These are phyloP conservation scores for Fistularia commersonii DNA, from an alignment of 2,797 vertebrate genomes.

Conservation along the genomic window DNA sequence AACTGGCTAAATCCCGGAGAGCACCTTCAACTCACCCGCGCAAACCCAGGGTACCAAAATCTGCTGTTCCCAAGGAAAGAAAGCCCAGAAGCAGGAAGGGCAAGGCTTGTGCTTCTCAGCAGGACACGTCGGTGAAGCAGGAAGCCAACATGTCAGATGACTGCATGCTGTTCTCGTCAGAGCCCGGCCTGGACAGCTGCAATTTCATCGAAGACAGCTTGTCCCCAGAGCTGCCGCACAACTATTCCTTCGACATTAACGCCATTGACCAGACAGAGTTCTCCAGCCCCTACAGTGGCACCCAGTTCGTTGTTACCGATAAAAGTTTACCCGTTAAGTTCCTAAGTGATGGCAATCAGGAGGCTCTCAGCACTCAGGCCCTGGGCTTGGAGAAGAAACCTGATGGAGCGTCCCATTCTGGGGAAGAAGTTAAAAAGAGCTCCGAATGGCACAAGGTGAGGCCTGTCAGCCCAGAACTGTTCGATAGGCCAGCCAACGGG, in stretches of 20 bases:
- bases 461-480: constrained; percentile 83
- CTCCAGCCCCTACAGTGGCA: constrained; percentile 91
- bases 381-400: constrained; percentile 46
- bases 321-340: constrained; percentile 93
- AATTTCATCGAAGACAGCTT: constrained; percentile 93
- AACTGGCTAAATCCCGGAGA: constrained; percentile 73
- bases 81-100: constrained; percentile 75
- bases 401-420: constrained; percentile 36
- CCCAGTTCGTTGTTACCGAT: constrained; percentile 93
- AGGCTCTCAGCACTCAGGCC: constrained; percentile 71
- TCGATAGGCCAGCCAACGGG: constrained; percentile 78
- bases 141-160: constrained; percentile 77
- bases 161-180: constrained; percentile 82
- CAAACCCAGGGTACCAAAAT: constrained; percentile 79
- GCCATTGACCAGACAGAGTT: constrained; percentile 89
- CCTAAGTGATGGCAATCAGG: constrained; percentile 90
- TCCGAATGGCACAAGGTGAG: constrained; percentile 67
- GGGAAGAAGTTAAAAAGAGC: constrained; percentile 48
- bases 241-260: constrained; percentile 96
- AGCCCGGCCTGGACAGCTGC: constrained; percentile 89
- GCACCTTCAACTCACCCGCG: constrained; percentile 68
- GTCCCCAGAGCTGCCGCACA: constrained; percentile 90
- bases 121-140: constrained; percentile 52
- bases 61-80: constrained; percentile 75
- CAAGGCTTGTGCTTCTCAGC: constrained; percentile 65